Base-by-base conservation (phyloP, 2,113 vertebrate genomes). In the Psophia crepitans region DNA sequence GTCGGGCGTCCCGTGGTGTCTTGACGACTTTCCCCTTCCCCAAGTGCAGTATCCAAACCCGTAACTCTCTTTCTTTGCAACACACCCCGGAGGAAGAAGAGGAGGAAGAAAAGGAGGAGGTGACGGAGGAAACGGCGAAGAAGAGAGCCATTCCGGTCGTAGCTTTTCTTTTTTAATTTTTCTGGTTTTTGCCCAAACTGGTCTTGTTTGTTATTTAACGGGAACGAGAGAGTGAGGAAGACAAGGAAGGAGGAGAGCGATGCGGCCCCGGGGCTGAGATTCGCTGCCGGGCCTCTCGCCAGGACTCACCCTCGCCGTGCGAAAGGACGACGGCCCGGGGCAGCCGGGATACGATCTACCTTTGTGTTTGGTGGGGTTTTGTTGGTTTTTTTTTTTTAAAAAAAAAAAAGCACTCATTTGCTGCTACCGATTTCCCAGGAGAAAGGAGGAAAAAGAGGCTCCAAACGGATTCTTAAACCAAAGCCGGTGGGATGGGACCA, bases 1-100 rank as follows among this genome's bases (percentile, higher is more conserved):
- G 97, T 93, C 33, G 93, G 96, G 97, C 48, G 87, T 96, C 96
- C 88, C 5, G 32, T 8, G 57, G 84, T 91, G 92, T 97, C 90
- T 88, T 88, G 96, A 96, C 54, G 87, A 97, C 96, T 94, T 97
- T 85, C 92, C 97, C 97, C 95, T 97, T 96, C 96, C 97, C 97
- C 96, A 96, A 71, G 93, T 96, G 96, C 97, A 97, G 97, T 96
- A 96, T 97, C 97, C 96, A 97, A 96, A 98, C 97, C 97, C 26
- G 95, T 96, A 96, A 97, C 97, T 97, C 97, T 97, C 97, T 97
- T 97, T 97, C 97, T 98, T 98, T 98, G 97, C 97, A 80, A 94
- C 94, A 27, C 94, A 95, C 83, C 96, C 95, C 12, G 17, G 95
- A 93, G 89, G 94, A 97, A 80, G 94, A 88, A 18, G n/a, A 90